Evolutionary conservation across 1,140 invertebrate species (phyloP), one percentile per base, ranked within the genome.

Genomic region (Lepeophtheirus salmonis): DNA sequence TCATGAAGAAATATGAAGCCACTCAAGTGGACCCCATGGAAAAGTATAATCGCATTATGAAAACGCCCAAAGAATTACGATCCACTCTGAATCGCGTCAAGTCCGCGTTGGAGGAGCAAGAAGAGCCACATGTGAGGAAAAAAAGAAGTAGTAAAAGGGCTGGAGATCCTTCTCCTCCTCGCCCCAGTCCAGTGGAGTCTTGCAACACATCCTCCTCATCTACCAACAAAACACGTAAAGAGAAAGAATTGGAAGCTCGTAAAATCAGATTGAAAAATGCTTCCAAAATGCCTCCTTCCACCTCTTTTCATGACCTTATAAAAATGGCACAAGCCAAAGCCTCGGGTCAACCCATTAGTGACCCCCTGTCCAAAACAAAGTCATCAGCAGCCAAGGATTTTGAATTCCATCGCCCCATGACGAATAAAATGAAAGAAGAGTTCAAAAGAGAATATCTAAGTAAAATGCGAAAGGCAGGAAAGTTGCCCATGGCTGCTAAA

Each of bases 1-100:
- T 89, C 70, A 84, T 89, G 74, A 79, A 83, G 60, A 86, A 87
- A 69, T 87, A 86, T 64, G 81, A 77, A 64, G 79, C 75, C 67
- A 71, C 80, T 63, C 81, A 81, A 50, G 62, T 65, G 26, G 76
- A 79, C 55, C 64, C 62, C 49, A 56, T 64, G 60, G 49, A 64
- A 21, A 65, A 65, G 48, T 64, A 64, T 41, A 62, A 63, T 25
- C 64, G 51, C 63, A 67, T 53, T 12, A 55, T 23, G 53, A 65
- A 64, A 48, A 80, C 65, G 67, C 74, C 10, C 30, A n/a, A 41
- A 41, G 30, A 41, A n/a, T 10, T 41, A 6, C 30, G 30, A 6
- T 41, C 30, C 30, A 41, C 30, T n/a, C 30, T 41, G 6, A 41
- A 41, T 41, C 30, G 80, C 80, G 66, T 68, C 74, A 0, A 78